phyloP scores from a whole-genome alignment of 2,888 invertebrate species.

The Machimus atricapillus region DNA sequence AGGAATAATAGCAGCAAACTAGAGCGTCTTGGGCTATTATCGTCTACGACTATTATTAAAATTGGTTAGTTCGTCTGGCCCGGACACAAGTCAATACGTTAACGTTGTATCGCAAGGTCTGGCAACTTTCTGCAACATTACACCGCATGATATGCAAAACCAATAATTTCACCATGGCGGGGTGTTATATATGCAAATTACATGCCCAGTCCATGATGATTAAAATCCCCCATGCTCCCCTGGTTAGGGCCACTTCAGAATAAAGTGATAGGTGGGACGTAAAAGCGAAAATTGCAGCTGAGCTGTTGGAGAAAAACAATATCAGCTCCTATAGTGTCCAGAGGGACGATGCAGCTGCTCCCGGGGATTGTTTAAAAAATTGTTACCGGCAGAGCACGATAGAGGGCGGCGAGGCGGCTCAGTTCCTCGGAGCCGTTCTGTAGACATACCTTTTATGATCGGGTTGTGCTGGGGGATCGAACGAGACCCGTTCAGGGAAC shows the following conservation, averaged over 20 bases:
- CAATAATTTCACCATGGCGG: constrained; percentile 38
- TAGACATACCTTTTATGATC: background rate
- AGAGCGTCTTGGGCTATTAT: background rate
- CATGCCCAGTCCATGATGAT: constrained; percentile 9
- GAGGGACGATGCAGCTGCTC: background rate
- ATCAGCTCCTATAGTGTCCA: background rate
- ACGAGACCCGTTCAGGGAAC: background rate
- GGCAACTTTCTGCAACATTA: constrained; percentile 41
- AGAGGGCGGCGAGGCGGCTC: background rate
- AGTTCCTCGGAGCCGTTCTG: background rate
- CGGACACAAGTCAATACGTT: background rate
- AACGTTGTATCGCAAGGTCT: background rate
- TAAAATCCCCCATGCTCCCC: constrained; percentile 3
- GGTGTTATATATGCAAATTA: constrained; percentile 45
- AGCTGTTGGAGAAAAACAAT: background rate
- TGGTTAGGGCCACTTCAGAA: background rate
- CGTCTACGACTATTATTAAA: background rate
- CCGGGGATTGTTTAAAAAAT: background rate
- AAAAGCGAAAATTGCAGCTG: background rate
- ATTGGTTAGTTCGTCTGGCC: background rate
- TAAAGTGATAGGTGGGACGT: constrained; percentile 2
- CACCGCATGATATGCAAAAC: constrained; percentile 45
- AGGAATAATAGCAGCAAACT: background rate
- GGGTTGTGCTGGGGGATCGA: background rate
- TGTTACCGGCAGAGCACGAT: background rate